These are phyloP conservation scores for Cephonodes hylas DNA, from an alignment of 2,888 invertebrate species.

Conservation along the genomic window DNA sequence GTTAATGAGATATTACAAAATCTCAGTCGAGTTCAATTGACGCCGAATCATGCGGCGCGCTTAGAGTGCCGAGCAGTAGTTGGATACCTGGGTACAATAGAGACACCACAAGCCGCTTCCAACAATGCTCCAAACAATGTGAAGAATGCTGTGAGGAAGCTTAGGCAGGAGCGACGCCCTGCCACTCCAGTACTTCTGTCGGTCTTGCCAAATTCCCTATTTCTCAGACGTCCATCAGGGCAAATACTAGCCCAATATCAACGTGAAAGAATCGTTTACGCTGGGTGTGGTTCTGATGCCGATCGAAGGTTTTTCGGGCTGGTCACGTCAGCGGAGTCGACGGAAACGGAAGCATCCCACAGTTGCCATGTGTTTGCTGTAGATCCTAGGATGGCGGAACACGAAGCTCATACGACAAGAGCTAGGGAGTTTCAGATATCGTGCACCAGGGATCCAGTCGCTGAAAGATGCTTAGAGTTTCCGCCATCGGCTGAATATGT, in stretches of 20 bases:
- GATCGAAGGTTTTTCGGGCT: slow-evolving; percentile 96
- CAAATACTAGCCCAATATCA: slow-evolving; percentile 92
- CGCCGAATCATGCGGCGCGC: slow-evolving; percentile 68
- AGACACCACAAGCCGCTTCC: slow-evolving; percentile 93
- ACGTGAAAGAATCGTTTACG: slow-evolving; percentile 91
- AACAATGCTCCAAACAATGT: slow-evolving; percentile 89
- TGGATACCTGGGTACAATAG: slow-evolving; percentile 97
- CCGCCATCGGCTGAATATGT: slow-evolving; percentile 91
- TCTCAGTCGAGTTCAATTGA: slow-evolving; percentile 61
- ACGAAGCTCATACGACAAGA: slow-evolving; percentile 88
- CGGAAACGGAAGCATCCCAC: slow-evolving; percentile 83
- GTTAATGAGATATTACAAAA: slow-evolving; percentile 72
- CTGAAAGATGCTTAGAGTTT: slow-evolving; percentile 92
- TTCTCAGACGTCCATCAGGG: slow-evolving; percentile 89
- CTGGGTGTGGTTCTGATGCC: slow-evolving; percentile 94
- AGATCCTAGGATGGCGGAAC: slow-evolving; percentile 92
- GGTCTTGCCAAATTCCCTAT: slow-evolving; percentile 89
- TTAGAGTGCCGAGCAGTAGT: slow-evolving; percentile 92
- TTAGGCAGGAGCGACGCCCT: slow-evolving; percentile 93
- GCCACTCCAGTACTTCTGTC: slow-evolving; percentile 93
- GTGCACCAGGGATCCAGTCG: slow-evolving; percentile 90
- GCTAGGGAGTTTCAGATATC: slow-evolving; percentile 91
- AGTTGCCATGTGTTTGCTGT: slow-evolving; percentile 98
- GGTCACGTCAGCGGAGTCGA: slow-evolving; percentile 89
- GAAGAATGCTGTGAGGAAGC: slow-evolving; percentile 92